Evolutionary conservation across 2,113 vertebrate species (phyloP).

Genomic region (Anser brachyrhynchus): DNA sequence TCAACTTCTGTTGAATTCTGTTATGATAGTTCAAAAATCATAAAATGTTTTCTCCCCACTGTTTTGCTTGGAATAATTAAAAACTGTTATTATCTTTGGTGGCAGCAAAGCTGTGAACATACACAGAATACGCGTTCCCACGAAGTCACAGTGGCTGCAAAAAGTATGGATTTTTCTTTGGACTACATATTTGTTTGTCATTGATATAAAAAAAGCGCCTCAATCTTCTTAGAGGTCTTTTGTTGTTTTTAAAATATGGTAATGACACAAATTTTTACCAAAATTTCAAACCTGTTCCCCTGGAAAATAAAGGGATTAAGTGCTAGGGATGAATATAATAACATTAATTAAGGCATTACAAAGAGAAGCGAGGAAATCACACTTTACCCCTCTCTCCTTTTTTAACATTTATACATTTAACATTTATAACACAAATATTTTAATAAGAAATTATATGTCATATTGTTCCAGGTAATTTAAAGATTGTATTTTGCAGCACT

Average conservation of each 20-base stretch:
- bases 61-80: constrained; percentile 2
- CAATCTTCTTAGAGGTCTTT: background rate
- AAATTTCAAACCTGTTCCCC: background rate
- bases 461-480: background rate
- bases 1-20: constrained; percentile 4
- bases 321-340: background rate
- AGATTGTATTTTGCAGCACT: background rate
- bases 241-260: constrained; percentile 3
- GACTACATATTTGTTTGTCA: background rate
- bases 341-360: background rate
- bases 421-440: background rate
- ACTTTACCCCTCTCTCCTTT: background rate
- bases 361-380: background rate
- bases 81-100: constrained; percentile 8
- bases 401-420: background rate
- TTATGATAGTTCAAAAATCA: constrained; percentile 6
- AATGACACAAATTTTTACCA: background rate
- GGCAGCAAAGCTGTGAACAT: background rate
- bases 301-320: background rate
- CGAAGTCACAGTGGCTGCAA: constrained; percentile 3
- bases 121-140: constrained; percentile 10
- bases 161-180: constrained; percentile 18
- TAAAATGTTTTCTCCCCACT: background rate
- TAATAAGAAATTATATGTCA: background rate
- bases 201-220: background rate